Evolutionary conservation across 2,113 vertebrate species (phyloP).

Genomic region (Azemiops feae): DNA sequence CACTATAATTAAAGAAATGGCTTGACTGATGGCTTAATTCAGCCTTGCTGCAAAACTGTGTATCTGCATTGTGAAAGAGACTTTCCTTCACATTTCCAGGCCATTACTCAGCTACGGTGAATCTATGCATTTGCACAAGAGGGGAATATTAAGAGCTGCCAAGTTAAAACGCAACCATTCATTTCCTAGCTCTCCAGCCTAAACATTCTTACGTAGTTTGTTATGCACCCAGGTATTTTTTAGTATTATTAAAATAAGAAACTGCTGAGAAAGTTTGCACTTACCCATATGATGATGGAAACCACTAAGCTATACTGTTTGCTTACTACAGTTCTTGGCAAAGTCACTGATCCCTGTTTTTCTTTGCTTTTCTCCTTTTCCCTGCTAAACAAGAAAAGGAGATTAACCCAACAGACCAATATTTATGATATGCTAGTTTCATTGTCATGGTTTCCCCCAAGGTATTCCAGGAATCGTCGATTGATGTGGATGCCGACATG

Average conservation of each 20-base stretch:
- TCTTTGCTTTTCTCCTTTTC: not conserved
- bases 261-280: not conserved
- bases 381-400: not conserved
- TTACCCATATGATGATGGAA: not conserved
- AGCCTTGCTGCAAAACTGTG: not conserved
- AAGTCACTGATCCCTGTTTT: not conserved
- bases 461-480: not conserved
- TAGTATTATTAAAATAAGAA: slow-evolving; percentile 4
- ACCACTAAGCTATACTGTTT: not conserved
- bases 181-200: slow-evolving; percentile 13
- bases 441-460: not conserved
- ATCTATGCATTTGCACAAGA: slow-evolving; percentile 14
- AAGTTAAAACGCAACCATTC: slow-evolving; percentile 2
- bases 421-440: not conserved
- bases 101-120: not conserved
- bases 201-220: not conserved
- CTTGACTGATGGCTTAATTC: not conserved
- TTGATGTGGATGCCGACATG: not conserved
- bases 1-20: not conserved
- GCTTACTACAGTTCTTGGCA: not conserved
- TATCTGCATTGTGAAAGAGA: not conserved
- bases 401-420: not conserved
- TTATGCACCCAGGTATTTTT: slow-evolving; percentile 6
- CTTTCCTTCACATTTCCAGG: slow-evolving; percentile 14
- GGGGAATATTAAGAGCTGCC: not conserved